Base-by-base conservation (phyloP, 1,140 invertebrate genomes). In the Camponotus floridanus region DNA sequence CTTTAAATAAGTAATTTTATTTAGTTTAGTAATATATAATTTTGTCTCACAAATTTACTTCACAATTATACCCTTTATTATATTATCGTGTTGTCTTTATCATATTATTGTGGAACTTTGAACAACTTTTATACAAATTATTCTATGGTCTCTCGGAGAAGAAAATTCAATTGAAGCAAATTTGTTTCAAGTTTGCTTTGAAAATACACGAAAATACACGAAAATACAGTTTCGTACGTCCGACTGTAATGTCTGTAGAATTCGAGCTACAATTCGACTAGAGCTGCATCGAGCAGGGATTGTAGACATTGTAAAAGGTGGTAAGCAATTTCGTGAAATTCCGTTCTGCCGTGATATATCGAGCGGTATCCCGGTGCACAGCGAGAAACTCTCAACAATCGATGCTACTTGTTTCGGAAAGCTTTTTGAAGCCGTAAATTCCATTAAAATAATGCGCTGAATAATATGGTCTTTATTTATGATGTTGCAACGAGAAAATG, bases 291-390 rank as follows among this genome's bases (percentile, higher is more conserved):
- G 39, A 21, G 36, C 15, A 59, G 31, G 55, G 55, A 83, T 73
- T 73, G 79, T 62, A 74, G 73, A 67, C 73, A 57, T 45, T 85
- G 48, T 85, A 78, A 85, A 78, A 85, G 71, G 81, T 62, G 45
- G 81, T 76, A 85, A 78, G 74, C 73, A 78, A 85, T 85, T 78
- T 78, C 74, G 51, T 39, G 68, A 78, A 85, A 85, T 85, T 85
- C 74, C 81, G 48, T 57, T 78, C 61, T 45, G 45, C 45, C 15
- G 45, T 59, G 59, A 78, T 76, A 78, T 73, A 67, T 76, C 73
- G 73, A 42, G 31, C 9, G 4, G 33, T 74, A 74, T 61, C 73
- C 36, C 31, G n/a, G 51, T 8, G 8, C n/a, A 33, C 15, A 36
- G 39, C 36, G 45, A 65, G 73, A 78, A 51, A 65, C 42, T 81